Evolutionary conservation across 2,797 vertebrate species (phyloP).

Genomic region (Rhincodon typus): DNA sequence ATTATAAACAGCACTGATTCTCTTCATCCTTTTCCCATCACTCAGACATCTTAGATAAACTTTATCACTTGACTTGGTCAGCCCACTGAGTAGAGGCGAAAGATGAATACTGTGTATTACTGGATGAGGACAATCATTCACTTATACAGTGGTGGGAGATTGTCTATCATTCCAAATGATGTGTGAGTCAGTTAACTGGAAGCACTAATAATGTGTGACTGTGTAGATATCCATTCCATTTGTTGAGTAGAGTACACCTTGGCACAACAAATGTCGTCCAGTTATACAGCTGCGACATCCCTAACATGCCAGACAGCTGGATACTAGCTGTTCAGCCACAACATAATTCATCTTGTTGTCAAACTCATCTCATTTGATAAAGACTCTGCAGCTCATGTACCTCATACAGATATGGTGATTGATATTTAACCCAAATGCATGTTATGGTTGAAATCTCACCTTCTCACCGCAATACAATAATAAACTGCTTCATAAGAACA

Average conservation of each 20-base stretch:
- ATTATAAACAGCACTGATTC: background rate
- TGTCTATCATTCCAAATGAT: background rate
- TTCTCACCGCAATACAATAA: background rate
- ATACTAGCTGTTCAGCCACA: background rate
- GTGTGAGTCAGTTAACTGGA: background rate
- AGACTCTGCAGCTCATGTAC: background rate
- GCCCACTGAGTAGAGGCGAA: background rate
- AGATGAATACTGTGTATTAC: background rate
- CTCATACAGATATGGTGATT: background rate
- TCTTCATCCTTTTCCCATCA: background rate
- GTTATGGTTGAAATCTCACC: background rate
- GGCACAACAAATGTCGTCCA: background rate
- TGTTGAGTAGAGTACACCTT: background rate
- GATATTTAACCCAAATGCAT: background rate
- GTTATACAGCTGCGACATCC: background rate
- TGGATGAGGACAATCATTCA: background rate
- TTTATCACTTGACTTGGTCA: background rate
- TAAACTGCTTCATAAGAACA: background rate
- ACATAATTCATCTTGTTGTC: background rate
- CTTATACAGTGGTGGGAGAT: background rate
- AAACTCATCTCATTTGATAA: background rate
- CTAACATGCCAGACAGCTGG: background rate
- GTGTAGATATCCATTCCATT: background rate
- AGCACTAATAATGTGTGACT: background rate
- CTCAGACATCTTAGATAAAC: background rate